Evolutionary conservation across 2,797 vertebrate genomes (phyloP), one percentile per base, ranked within the genome.

Genomic region (Tragelaphus eurycerus): DNA sequence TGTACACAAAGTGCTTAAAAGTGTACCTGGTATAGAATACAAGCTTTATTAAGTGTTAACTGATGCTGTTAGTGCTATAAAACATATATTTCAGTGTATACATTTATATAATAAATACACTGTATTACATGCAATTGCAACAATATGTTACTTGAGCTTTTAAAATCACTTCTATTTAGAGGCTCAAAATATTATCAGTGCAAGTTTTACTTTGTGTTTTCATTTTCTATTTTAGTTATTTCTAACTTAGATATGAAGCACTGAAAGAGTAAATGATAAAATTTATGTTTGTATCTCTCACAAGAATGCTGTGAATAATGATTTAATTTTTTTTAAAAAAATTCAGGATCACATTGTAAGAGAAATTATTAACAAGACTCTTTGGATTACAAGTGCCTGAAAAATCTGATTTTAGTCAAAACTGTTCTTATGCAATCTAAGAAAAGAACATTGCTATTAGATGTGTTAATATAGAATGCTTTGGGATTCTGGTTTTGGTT

Each of bases 401-500:
- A 15, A 76, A 74, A 78, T 89, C 11, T 64, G 50, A 95, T 95
- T 90, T 91, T 62, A 84, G 9, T 94, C 55, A 78, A 79, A 96
- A 62, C 46, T 93, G n/a, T 88, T 85, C 25, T 89, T 92, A 16
- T 48, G 23, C 67, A 50, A 46, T 48, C 54, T 95, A 84, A 90
- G 76, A 74, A 91, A 50, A 94, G 64, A 96, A 38, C 4, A 21
- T 52, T 93, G 31, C 29, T 16, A 14, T 89, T 93, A 88, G 52
- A 31, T 89, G 17, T 90, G 78, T 87, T 86, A 74, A 55, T 95
- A 79, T 93, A 82, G 59, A 94, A 94, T 95, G 23, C 16, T 93
- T 95, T 81, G 10, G 57, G 3, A 54, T 52, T 90, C 29, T 89
- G 62, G 8, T 38, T 78, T 94, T 48, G 11, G 1, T 86, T 34